phyloP scores from a whole-genome alignment of 2,797 vertebrate genomes.

The Lateolabrax maculatus region DNA sequence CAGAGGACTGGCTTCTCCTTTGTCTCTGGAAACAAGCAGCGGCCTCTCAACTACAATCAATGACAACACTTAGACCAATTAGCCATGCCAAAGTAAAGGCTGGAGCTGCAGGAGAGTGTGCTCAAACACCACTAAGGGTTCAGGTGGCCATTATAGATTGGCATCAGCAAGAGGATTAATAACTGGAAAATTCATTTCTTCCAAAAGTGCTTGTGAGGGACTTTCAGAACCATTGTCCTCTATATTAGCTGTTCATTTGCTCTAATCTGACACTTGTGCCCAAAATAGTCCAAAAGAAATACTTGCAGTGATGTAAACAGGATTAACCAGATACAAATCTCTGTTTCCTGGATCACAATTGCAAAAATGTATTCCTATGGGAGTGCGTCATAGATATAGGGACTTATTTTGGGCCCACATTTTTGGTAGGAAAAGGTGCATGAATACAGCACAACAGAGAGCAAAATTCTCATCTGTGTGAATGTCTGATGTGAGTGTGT shows the following conservation, averaged over 20 bases:
- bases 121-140: constrained; percentile 56
- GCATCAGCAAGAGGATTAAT: constrained; percentile 50
- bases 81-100: constrained; percentile 53
- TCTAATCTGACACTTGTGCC: constrained; percentile 48
- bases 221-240: constrained; percentile 55
- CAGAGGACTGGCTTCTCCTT: constrained; percentile 46
- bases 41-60: constrained; percentile 67
- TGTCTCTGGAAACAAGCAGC: constrained; percentile 63
- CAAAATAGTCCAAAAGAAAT: constrained; percentile 61
- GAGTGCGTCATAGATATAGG: constrained; percentile 31
- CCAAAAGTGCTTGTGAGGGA: constrained; percentile 47
- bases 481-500: constrained; percentile 31
- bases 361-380: constrained; percentile 52
- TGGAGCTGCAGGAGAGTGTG: constrained; percentile 47
- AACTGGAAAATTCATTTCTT: constrained; percentile 45
- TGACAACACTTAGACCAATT: constrained; percentile 73
- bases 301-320: constrained; percentile 58
- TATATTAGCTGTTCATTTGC: constrained; percentile 66
- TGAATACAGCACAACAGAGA: constrained; percentile 46
- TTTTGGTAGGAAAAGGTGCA: constrained; percentile 51
- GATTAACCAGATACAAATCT: constrained; percentile 73
- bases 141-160: constrained; percentile 59
- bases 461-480: constrained; percentile 43
- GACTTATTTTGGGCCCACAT: constrained; percentile 51
- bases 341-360: constrained; percentile 68